A percentile compares a stretch with the other conserved stretches of the same genome.
Evolutionary conservation across 2,888 invertebrate species (phyloP).

Genomic region (Brenthis ino): DNA sequence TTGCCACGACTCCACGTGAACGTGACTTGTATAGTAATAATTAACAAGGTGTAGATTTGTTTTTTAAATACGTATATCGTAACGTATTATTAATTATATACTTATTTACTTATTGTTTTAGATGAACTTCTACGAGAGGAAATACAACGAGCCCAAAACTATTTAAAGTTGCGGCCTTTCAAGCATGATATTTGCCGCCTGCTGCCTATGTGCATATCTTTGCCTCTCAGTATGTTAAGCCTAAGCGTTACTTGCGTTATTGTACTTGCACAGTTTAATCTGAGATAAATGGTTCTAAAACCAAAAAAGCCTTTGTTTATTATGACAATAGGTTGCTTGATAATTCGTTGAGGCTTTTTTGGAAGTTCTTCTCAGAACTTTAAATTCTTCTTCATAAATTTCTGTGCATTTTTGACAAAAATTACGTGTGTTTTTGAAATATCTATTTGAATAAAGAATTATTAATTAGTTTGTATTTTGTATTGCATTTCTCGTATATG

Average conservation of each 20-base stretch:
- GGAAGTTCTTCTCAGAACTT: no score
- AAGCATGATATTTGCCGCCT: slow-evolving; percentile 15
- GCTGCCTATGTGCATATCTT: slow-evolving; percentile 9
- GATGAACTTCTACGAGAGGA: slow-evolving; percentile 12
- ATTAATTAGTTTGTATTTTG: no score
- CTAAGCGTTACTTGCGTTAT: slow-evolving; percentile 5
- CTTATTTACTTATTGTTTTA: not conserved
- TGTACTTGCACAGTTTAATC: slow-evolving; percentile 4
- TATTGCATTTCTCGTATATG: no score
- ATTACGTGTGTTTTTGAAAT: no score
- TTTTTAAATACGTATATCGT: not conserved
- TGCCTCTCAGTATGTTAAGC: not conserved
- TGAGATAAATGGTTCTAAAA: not conserved
- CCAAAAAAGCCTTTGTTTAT: no score
- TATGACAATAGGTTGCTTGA: no score
- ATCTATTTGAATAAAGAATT: no score
- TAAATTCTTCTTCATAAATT: no score
- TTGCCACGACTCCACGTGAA: no score
- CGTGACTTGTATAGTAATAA: not conserved
- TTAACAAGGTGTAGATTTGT: not conserved
- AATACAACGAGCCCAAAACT: slow-evolving; percentile 5
- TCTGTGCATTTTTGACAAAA: no score
- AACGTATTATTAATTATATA: not conserved
- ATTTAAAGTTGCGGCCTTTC: slow-evolving; percentile 10
- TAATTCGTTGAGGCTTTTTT: no score